Evolutionary conservation across 2,888 invertebrate species (phyloP).

Genomic region (Eulithis testata): DNA sequence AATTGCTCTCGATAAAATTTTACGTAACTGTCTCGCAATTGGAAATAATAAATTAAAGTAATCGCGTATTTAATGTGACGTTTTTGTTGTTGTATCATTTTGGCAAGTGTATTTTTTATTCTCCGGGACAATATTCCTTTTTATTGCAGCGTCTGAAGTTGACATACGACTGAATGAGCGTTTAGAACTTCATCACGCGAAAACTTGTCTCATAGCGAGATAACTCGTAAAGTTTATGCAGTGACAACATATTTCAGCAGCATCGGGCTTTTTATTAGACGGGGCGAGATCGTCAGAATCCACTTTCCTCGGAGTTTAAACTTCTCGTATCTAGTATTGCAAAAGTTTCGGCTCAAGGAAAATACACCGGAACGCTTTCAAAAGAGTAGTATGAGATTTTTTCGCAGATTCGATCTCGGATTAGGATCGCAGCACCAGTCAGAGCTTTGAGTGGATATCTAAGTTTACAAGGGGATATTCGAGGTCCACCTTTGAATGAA

Average conservation of each 20-base stretch:
- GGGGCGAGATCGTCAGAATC: slow-evolving; percentile 73
- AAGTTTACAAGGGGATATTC: slow-evolving; percentile 34
- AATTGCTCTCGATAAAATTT: slow-evolving; percentile 78
- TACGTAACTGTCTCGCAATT: slow-evolving; percentile 64
- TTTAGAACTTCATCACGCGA: slow-evolving; percentile 58
- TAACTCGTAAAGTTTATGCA: slow-evolving; percentile 81
- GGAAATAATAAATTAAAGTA: slow-evolving; percentile 77
- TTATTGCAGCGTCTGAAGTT: slow-evolving; percentile 37
- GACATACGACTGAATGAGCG: slow-evolving; percentile 54
- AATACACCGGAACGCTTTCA: slow-evolving; percentile 83
- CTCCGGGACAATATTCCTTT: slow-evolving; percentile 27
- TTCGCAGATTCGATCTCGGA: slow-evolving; percentile 63
- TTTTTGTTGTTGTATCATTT: slow-evolving; percentile 48
- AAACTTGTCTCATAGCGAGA: slow-evolving; percentile 67
- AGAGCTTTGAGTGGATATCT: slow-evolving; percentile 64
- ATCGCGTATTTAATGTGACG: slow-evolving; percentile 70
- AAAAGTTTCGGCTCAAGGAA: slow-evolving; percentile 81
- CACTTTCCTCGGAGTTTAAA: slow-evolving; percentile 72
- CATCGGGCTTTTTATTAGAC: slow-evolving; percentile 77
- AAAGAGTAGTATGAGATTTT: slow-evolving; percentile 71
- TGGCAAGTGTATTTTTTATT: slow-evolving; percentile 45
- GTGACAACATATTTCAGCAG: slow-evolving; percentile 82
- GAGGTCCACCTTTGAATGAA: slow-evolving; percentile 22
- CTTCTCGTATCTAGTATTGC: slow-evolving; percentile 74
- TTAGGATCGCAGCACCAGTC: slow-evolving; percentile 73